These are phyloP conservation scores for Gymnosoma rotundatum DNA, from an alignment of 2,888 invertebrate genomes.

Conservation along the genomic window DNA sequence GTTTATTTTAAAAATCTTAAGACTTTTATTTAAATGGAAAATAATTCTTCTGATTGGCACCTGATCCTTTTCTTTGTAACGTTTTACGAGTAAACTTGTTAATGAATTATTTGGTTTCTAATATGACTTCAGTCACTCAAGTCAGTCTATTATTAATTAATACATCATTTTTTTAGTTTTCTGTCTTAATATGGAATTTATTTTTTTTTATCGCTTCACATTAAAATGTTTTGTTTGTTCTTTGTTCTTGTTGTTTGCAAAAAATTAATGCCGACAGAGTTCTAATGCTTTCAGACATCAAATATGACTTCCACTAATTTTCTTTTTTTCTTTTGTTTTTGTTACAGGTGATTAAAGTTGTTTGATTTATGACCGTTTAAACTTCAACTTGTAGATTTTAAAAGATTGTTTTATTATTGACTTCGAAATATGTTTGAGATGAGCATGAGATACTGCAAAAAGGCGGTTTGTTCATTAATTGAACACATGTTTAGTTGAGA, in stretches of 20 bases:
- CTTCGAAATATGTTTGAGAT: slow-evolving; percentile 21
- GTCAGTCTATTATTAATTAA: slow-evolving; percentile 29
- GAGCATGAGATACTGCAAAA: slow-evolving; percentile 50
- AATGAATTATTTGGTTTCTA: slow-evolving; percentile 1
- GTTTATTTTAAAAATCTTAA: too few species aligned
- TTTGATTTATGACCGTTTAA: slow-evolving; percentile 63
- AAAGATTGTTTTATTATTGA: slow-evolving; percentile 48
- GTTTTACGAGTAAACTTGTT: background rate
- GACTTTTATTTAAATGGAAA: too few species aligned
- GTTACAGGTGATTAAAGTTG: slow-evolving; percentile 62
- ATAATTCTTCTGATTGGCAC: background rate
- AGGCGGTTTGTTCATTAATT: slow-evolving; percentile 63
- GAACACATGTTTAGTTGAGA: slow-evolving; percentile 51
- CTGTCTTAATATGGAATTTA: slow-evolving; percentile 44
- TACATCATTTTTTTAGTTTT: slow-evolving; percentile 7
- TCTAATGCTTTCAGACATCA: slow-evolving; percentile 44
- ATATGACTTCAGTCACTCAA: background rate
- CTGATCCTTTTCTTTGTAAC: background rate
- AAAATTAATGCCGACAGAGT: slow-evolving; percentile 49
- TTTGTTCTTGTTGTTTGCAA: background rate
- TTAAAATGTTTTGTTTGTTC: slow-evolving; percentile 25
- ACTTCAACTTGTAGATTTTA: slow-evolving; percentile 54
- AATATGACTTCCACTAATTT: slow-evolving; percentile 46
- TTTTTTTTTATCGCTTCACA: slow-evolving; percentile 48
- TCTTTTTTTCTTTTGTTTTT: slow-evolving; percentile 25